These are phyloP conservation scores for Spermophilus dauricus DNA, from an alignment of 2,113 vertebrate genomes.

Conservation along the genomic window DNA sequence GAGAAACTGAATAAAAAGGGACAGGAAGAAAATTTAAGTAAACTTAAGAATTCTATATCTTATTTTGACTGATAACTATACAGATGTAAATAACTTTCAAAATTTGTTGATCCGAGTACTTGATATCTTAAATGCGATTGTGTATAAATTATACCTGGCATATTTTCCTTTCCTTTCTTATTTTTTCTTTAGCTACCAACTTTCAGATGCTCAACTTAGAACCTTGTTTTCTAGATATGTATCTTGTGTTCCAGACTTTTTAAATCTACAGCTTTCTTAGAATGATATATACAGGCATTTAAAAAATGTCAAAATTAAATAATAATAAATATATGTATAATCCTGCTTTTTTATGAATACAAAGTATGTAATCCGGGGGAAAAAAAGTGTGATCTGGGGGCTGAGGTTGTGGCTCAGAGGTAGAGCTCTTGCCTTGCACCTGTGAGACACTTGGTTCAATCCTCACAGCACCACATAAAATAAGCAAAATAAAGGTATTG, in stretches of 20 bases:
- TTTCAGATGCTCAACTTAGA: background rate
- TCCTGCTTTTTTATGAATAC: background rate
- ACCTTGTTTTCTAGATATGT: background rate
- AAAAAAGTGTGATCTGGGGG: background rate
- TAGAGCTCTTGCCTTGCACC: no score
- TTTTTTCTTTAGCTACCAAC: slow-evolving; percentile 15
- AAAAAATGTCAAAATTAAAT: slow-evolving; percentile 52
- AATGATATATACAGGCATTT: background rate
- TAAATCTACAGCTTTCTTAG: slow-evolving; percentile 27
- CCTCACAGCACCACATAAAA: no score
- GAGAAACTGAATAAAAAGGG: background rate
- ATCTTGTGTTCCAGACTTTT: background rate
- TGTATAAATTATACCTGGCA: background rate
- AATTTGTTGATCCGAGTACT: background rate
- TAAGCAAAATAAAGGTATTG: no score
- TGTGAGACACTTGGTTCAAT: no score
- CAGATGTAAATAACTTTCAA: background rate
- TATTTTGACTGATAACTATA: slow-evolving; percentile 18
- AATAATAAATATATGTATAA: background rate
- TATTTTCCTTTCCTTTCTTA: background rate
- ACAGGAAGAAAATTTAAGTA: background rate
- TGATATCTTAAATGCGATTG: slow-evolving; percentile 27
- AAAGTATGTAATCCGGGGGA: background rate
- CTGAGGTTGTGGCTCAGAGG: no score
- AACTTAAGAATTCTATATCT: background rate